phyloP scores from a whole-genome alignment of 2,888 invertebrate species.

The Scaptomyza caliginosa region DNA sequence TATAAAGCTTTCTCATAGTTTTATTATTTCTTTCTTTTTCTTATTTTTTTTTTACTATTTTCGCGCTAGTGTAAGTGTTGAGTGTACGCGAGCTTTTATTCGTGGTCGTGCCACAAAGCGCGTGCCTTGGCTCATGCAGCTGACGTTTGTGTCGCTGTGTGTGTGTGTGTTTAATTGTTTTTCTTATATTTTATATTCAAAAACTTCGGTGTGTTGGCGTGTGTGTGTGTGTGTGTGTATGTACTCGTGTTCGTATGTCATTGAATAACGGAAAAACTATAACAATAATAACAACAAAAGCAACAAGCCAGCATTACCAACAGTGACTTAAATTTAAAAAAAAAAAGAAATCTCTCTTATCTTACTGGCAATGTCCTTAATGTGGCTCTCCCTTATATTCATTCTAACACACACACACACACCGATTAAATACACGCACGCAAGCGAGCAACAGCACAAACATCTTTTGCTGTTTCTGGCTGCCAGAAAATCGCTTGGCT shows the following conservation, averaged over 20 bases:
- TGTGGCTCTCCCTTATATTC: conserved; percentile 32
- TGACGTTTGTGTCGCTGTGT: conserved; percentile 28
- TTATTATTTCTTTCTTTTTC: background rate
- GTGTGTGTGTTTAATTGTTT: conserved; percentile 46
- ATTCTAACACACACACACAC: conserved; percentile 9
- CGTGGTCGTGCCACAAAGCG: conserved; percentile 46
- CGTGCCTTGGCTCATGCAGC: conserved; percentile 56
- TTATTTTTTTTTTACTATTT: conserved; percentile 25
- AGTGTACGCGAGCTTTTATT: conserved; percentile 45
- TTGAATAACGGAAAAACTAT: conserved; percentile 26
- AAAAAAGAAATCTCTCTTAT: conserved; percentile 11
- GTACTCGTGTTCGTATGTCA: background rate
- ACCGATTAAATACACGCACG: conserved; percentile 13
- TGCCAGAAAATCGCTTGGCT: conserved; percentile 45
- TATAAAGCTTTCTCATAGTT: too few relatives aligned
- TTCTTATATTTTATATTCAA: conserved; percentile 36
- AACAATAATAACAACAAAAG: conserved; percentile 12
- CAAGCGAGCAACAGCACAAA: conserved; percentile 3
- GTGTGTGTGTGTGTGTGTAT: conserved; percentile 1
- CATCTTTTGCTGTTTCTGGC: conserved; percentile 2
- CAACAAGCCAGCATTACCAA: conserved; percentile 16
- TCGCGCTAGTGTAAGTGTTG: conserved; percentile 13
- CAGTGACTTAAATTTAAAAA: conserved; percentile 20
- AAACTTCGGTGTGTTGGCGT: background rate
- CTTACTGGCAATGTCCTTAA: conserved; percentile 36